These are phyloP conservation scores for Drosophila prosaltans DNA, from an alignment of 1,140 invertebrate species.

Conservation along the genomic window DNA sequence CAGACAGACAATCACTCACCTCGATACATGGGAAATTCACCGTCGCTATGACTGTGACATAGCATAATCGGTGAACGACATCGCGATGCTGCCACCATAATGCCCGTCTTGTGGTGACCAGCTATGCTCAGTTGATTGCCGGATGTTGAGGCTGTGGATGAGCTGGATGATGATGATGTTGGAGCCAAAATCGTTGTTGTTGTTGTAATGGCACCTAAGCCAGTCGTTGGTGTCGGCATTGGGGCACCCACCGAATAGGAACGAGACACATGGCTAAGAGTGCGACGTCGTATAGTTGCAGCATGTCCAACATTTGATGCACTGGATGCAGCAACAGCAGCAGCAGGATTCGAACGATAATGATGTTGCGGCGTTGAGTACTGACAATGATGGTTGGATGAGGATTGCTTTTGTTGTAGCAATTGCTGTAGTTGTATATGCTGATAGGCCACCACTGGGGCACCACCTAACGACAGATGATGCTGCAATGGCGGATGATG, in stretches of 20 bases:
- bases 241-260: conserved; percentile 70
- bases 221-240: conserved; percentile 30
- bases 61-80: conserved; percentile 89
- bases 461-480: conserved; percentile 74
- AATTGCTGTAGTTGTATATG: conserved; percentile 47
- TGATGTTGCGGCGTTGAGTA: conserved; percentile 75
- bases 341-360: conserved; percentile 54
- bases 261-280: conserved; percentile 73
- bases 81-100: conserved; percentile 81
- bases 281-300: conserved; percentile 73
- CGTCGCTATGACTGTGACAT: conserved; percentile 91
- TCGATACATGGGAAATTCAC: conserved; percentile 90
- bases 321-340: conserved; percentile 38
- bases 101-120: conserved; percentile 62
- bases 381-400: conserved; percentile 48
- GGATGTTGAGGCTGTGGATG: conserved; percentile 17
- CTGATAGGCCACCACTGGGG: conserved; percentile 54
- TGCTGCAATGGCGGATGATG: conserved; percentile 77
- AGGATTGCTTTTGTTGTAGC: conserved; percentile 35
- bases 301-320: conserved; percentile 40
- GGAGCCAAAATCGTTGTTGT: conserved; percentile 23
- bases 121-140: conserved; percentile 59
- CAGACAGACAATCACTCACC: conserved; percentile 61
- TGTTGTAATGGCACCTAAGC: conserved; percentile 18
- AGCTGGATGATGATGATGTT: conserved; percentile 20